These are phyloP conservation scores for Ptychodera flava DNA, from an alignment of 35 echinoderm and acorn worm species.

Conservation along the genomic window DNA sequence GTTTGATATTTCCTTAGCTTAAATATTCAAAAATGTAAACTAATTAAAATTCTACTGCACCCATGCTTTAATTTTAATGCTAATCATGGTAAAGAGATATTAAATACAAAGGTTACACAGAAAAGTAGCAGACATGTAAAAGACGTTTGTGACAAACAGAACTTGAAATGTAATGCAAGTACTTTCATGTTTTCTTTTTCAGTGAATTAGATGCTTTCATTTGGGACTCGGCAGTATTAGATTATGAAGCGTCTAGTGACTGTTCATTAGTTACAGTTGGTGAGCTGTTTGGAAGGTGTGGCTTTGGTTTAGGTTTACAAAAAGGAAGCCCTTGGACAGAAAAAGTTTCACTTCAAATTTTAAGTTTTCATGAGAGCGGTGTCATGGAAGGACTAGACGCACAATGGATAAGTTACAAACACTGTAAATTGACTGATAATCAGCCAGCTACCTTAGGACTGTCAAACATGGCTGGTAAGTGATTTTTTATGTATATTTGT, in stretches of 20 bases:
- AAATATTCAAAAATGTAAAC: no score
- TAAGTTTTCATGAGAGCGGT: conserved; percentile 46
- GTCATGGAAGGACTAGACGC: conserved; percentile 35
- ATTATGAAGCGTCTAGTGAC: conserved; percentile 36
- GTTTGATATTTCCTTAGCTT: no score
- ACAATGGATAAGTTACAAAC: conserved; percentile 32
- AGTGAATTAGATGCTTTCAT: conserved; percentile 49
- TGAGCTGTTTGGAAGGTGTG: conserved; percentile 41
- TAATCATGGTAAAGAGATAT: no score
- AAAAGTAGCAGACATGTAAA: no score
- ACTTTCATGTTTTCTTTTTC: no score
- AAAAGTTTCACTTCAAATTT: conserved; percentile 32
- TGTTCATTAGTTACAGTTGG: conserved; percentile 43
- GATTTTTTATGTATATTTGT: no score
- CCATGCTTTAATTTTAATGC: no score
- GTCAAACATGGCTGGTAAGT: conserved; percentile 18
- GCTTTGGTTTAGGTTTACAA: conserved; percentile 38
- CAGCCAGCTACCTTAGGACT: conserved; percentile 5
- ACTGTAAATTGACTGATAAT: conserved; percentile 9
- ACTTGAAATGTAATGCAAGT: no score
- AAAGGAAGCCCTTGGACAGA: conserved; percentile 38
- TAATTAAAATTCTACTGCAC: no score
- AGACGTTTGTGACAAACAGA: no score
- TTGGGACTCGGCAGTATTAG: conserved; percentile 50
- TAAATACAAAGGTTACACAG: no score